A percentile compares a stretch with the other conserved stretches of the same genome.
These are phyloP conservation scores for Thamnaconus septentrionalis DNA, from an alignment of 2,113 vertebrate genomes.

Conservation along the genomic window DNA sequence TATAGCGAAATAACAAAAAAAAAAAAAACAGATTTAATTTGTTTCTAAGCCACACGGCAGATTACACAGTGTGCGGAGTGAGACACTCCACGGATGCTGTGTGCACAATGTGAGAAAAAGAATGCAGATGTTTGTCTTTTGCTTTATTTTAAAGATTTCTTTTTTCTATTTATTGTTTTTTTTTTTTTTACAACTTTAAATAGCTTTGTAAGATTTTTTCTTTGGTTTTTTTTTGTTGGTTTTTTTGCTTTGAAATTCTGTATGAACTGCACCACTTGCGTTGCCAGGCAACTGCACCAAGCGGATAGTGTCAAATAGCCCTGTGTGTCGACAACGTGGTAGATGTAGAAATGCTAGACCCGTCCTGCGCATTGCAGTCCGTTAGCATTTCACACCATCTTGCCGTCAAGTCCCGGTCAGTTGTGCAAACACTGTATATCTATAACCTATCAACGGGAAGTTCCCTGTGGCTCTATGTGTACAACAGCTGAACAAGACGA, in stretches of 20 bases:
- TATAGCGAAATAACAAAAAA: slow-evolving; percentile 28
- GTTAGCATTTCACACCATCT: slow-evolving; percentile 65
- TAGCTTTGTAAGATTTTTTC: slow-evolving; percentile 49
- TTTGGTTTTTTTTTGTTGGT: slow-evolving; percentile 48
- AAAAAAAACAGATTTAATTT: slow-evolving; percentile 27
- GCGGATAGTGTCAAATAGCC: slow-evolving; percentile 66
- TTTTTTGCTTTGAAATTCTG: slow-evolving; percentile 60
- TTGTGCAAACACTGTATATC: slow-evolving; percentile 64
- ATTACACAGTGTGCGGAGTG: slow-evolving; percentile 37
- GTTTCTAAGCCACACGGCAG: slow-evolving; percentile 34
- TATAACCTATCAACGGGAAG: slow-evolving; percentile 54
- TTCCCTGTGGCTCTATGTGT: slow-evolving; percentile 63
- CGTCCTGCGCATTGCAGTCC: slow-evolving; percentile 66
- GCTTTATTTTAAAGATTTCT: slow-evolving; percentile 52
- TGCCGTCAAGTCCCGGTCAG: slow-evolving; percentile 56
- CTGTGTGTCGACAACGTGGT: slow-evolving; percentile 68
- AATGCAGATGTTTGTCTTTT: slow-evolving; percentile 21
- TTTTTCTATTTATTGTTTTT: slow-evolving; percentile 44
- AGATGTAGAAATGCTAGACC: slow-evolving; percentile 72
- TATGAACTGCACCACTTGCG: slow-evolving; percentile 62
- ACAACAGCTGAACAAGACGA: slow-evolving; percentile 52
- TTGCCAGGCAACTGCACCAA: slow-evolving; percentile 73
- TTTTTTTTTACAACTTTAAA: slow-evolving; percentile 66
- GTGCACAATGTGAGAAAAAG: slow-evolving; percentile 35
- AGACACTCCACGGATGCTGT: slow-evolving; percentile 37